Evolutionary conservation across 1,140 invertebrate genomes (phyloP).

Genomic region (Drosophila parabipectinata): DNA sequence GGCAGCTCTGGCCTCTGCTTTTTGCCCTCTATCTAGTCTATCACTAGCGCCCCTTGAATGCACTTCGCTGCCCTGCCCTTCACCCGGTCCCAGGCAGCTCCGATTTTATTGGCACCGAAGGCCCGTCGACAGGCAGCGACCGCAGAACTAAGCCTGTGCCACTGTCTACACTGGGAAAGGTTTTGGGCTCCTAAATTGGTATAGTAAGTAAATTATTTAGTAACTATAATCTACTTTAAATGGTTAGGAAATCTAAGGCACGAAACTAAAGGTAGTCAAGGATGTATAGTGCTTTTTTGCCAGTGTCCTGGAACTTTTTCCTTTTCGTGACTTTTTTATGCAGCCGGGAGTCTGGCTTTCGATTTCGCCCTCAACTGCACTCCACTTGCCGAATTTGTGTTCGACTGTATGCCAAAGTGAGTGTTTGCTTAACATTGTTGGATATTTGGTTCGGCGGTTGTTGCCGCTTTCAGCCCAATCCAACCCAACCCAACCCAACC

Average conservation of each 20-base stretch:
- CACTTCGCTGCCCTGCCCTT: constrained; percentile 8
- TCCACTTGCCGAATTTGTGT: constrained; percentile 64
- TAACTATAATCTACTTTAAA: no score
- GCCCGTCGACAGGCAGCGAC: constrained; percentile 63
- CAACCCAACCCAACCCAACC: neutral
- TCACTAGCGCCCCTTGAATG: constrained; percentile 19
- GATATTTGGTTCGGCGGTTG: constrained; percentile 70
- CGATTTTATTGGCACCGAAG: constrained; percentile 73
- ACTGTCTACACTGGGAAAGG: constrained; percentile 24
- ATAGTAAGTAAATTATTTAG: no score
- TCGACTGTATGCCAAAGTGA: constrained; percentile 41
- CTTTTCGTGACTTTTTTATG: constrained; percentile 23
- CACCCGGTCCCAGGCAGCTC: neutral
- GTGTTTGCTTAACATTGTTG: constrained; percentile 80
- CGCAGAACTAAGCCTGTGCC: constrained; percentile 65
- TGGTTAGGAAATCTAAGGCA: no score
- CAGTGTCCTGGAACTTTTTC: constrained; percentile 24
- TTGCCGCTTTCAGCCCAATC: neutral
- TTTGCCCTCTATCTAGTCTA: constrained; percentile 37
- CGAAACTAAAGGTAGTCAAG: neutral
- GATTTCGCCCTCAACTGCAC: constrained; percentile 32
- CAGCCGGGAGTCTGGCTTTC: constrained; percentile 32
- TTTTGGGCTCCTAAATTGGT: neutral
- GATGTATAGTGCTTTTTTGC: constrained; percentile 5
- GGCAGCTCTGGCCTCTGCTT: constrained; percentile 26